Base-by-base conservation (phyloP, 2,113 vertebrate genomes). In the Daubentonia madagascariensis region DNA sequence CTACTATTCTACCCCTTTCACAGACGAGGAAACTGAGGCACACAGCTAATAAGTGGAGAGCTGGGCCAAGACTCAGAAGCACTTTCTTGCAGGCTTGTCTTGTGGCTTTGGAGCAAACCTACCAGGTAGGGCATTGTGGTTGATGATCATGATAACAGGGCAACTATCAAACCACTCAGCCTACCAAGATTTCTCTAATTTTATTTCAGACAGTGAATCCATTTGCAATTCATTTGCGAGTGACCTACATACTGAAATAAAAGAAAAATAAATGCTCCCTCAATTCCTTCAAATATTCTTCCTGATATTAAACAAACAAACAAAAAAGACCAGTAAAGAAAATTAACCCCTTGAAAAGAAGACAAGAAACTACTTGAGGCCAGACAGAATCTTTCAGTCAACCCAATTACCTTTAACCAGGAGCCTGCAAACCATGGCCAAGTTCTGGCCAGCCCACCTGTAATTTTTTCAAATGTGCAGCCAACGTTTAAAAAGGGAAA, bases 41-140 rank as follows among this genome's bases (percentile, higher is more conserved):
- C 32, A 22, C 48, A 30, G 88, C 52, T 18, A 28, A 0, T 2
- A 32, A 50, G 81, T 37, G 28, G 28, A 52, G 61, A 28, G 40
- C n/a, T 48, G 40, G 40, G 17, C 4, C 86, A 35, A 37, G 35
- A n/a, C 73, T 59, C 13, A 4, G 37, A 63, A 1, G 20, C 0
- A 1, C 17, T 72, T 45, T 67, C 54, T 25, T n/a, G 2, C 1
- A 37, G 11, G 22, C 14, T 25, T 6, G 50, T n/a, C 68, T 5
- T 6, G 59, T 12, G 40, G 48, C 37, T 3, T 1, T 16, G 7
- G 45, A 6, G 22, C 17, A 30, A 57, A 22, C 2, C n/a, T 9
- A 12, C 35, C 32, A 23, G 35, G 43, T 0, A 17, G 35, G 22
- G 18, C 16, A 1, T 2, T 7, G 22, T 2, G 28, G 6, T 0